A percentile compares a stretch with the other conserved stretches of the same genome.
Evolutionary conservation across 2,113 vertebrate genomes (phyloP).

Genomic region (Rafetus swinhoei): DNA sequence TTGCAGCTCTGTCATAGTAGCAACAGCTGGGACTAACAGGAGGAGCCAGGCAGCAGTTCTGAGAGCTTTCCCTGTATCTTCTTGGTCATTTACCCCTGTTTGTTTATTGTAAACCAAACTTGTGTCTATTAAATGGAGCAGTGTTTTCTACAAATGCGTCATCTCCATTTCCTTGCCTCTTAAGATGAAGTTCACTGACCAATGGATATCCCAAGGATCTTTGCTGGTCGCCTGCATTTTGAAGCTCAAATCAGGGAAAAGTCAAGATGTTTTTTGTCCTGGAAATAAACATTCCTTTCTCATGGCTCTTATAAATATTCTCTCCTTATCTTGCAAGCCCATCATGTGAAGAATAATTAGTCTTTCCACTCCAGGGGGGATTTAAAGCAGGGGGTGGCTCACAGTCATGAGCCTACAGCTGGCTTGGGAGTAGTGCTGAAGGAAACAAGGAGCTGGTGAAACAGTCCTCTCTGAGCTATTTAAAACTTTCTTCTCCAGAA

Average conservation of each 20-base stretch:
- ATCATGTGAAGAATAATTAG: constrained; percentile 44
- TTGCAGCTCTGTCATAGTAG: too few relatives aligned
- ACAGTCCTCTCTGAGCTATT: neutral
- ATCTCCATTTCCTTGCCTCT: constrained; percentile 25
- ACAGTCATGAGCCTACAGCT: neutral
- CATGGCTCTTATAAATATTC: constrained; percentile 64
- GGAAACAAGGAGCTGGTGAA: neutral
- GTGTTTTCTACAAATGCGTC: constrained; percentile 1
- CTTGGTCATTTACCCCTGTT: neutral
- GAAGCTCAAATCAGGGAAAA: constrained; percentile 16
- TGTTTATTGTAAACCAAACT: constrained; percentile 33
- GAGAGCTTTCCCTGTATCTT: neutral
- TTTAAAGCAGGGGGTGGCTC: neutral
- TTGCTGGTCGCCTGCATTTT: constrained; percentile 12
- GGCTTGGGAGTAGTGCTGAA: neutral
- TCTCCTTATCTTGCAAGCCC: constrained; percentile 49
- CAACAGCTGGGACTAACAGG: neutral
- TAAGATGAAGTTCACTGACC: constrained; percentile 56
- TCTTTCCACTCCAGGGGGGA: neutral
- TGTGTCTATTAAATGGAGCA: neutral
- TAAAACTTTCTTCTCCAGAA: neutral
- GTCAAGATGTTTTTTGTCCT: constrained; percentile 40
- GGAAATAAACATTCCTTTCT: constrained; percentile 65
- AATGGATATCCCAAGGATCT: neutral
- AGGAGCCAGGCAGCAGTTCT: neutral